A percentile compares a stretch with the other conserved stretches of the same genome.
Evolutionary conservation across 2,888 invertebrate genomes (phyloP).

Genomic region (Drosophila sordidula): DNA sequence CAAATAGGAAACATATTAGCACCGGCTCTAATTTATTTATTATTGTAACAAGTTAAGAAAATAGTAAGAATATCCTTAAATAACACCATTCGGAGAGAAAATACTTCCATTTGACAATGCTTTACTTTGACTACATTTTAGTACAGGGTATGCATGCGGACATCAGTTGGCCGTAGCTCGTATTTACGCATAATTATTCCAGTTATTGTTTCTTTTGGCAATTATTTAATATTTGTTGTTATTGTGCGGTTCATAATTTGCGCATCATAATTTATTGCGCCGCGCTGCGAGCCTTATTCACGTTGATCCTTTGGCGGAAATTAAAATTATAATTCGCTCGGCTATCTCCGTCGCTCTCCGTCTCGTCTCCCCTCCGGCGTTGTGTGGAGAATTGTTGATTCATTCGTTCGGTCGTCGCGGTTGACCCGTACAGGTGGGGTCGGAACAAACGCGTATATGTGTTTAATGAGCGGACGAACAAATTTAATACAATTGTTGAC

Average conservation of each 20-base stretch:
- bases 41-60: not conserved
- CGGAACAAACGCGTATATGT: conserved; percentile 30
- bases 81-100: no score
- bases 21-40: no score
- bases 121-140: no score
- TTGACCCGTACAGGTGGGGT: conserved; percentile 39
- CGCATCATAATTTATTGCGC: conserved; percentile 63
- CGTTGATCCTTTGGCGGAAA: conserved; percentile 69
- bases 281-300: conserved; percentile 44
- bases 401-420: conserved; percentile 51
- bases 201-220: conserved; percentile 21
- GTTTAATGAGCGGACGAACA: conserved; percentile 53
- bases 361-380: not conserved
- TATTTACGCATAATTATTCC: conserved; percentile 36
- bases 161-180: conserved; percentile 5
- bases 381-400: conserved; percentile 29
- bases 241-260: conserved; percentile 57
- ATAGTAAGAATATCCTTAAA: no score
- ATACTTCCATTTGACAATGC: no score
- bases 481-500: conserved; percentile 45
- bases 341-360: conserved; percentile 16
- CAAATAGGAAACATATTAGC: no score
- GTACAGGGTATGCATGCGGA: conserved; percentile 5
- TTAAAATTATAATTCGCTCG: conserved; percentile 51
- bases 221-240: conserved; percentile 39